A percentile compares a stretch with the other conserved stretches of the same genome.
These are phyloP conservation scores for Anastatus disparis DNA, from an alignment of 1,140 invertebrate species.

Conservation along the genomic window DNA sequence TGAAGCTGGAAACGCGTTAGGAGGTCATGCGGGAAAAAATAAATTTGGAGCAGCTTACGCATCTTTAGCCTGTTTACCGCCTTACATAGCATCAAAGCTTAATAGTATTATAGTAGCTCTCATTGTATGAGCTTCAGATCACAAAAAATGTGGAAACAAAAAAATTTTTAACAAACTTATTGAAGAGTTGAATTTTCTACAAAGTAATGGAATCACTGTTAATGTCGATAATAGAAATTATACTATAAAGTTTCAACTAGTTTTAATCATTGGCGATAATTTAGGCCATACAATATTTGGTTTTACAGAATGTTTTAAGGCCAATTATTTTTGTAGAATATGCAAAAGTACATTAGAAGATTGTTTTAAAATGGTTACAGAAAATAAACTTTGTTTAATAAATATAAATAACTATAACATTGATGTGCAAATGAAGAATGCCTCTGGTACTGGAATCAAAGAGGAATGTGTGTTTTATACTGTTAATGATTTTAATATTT, in stretches of 20 bases:
- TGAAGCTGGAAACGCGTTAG: conserved; percentile 13
- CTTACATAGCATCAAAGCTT: not conserved
- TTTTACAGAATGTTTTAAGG: not conserved
- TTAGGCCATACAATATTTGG: no score
- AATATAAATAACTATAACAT: no score
- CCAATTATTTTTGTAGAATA: not conserved
- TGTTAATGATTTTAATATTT: not conserved
- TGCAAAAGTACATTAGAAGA: not conserved
- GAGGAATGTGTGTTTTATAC: not conserved
- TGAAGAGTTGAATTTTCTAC: not conserved
- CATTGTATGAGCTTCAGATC: not conserved
- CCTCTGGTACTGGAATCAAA: not conserved
- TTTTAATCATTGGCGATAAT: no score
- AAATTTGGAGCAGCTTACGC: no score
- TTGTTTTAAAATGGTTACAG: not conserved
- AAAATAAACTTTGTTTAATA: conserved; percentile 8
- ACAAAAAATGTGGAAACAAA: not conserved
- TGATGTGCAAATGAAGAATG: no score
- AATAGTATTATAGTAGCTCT: not conserved
- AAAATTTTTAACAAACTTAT: not conserved
- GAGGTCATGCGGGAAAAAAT: conserved; percentile 33
- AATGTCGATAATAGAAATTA: not conserved
- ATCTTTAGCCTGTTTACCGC: not conserved
- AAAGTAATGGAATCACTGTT: not conserved
- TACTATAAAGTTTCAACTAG: not conserved